Percentiles rank a stretch among this genome's conserved stretches.
These are phyloP conservation scores for Aphidius gifuensis DNA, from an alignment of 1,140 invertebrate species.

Conservation along the genomic window DNA sequence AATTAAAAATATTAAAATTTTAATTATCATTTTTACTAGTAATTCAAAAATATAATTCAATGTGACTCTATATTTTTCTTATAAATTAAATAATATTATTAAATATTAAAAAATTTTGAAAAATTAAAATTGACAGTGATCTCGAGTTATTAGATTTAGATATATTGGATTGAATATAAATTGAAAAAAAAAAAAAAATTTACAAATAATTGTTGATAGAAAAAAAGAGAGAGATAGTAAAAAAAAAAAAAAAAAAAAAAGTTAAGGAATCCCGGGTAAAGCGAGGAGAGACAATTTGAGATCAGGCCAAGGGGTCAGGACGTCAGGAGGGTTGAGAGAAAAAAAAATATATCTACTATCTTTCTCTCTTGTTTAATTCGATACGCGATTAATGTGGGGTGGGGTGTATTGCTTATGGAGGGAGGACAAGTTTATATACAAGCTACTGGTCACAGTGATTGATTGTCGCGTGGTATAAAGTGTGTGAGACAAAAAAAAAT, in stretches of 20 bases:
- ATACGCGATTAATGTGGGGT: neutral
- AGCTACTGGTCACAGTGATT: conserved; percentile 20
- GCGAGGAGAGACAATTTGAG: neutral
- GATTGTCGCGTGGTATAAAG: conserved; percentile 22
- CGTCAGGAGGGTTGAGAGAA: conserved; percentile 22
- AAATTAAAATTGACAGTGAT: neutral
- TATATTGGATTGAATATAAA: neutral
- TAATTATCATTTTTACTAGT: no score
- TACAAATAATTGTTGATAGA: conserved; percentile 7
- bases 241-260: conserved; percentile 23
- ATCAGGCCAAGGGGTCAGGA: conserved; percentile 17
- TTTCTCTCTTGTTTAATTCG: neutral
- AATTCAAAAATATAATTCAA: conserved; percentile 1
- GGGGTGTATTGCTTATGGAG: neutral
- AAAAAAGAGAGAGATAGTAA: conserved; percentile 17
- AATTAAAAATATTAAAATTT: neutral
- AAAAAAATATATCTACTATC: neutral
- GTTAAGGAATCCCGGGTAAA: conserved; percentile 15
- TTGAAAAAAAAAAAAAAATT: conserved; percentile 7
- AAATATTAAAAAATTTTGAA: no score
- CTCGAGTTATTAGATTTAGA: neutral
- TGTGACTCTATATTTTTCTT: neutral
- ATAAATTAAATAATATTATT: neutral
- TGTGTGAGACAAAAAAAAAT: conserved; percentile 5
- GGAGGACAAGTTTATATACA: neutral